These are phyloP conservation scores for Mantis religiosa DNA, from an alignment of 2,888 invertebrate species.

Conservation along the genomic window DNA sequence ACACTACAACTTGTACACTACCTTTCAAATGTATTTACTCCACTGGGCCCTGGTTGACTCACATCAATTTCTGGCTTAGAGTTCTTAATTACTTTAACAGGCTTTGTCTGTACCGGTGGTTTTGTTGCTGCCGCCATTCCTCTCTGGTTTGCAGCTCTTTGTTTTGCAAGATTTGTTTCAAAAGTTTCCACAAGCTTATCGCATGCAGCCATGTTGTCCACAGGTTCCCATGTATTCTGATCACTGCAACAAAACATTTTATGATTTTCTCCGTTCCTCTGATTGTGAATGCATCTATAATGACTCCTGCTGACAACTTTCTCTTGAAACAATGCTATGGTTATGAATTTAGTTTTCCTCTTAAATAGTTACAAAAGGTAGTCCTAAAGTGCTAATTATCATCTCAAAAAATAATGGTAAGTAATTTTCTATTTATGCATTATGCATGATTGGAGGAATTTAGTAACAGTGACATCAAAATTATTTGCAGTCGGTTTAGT, in stretches of 20 bases:
- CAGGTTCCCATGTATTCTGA: slow-evolving; percentile 82
- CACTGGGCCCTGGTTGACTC: slow-evolving; percentile 19
- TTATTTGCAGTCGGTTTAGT: no score
- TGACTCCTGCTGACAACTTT: no score
- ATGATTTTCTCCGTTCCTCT: no score
- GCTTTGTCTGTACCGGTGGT: background rate
- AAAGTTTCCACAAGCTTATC: slow-evolving; percentile 74
- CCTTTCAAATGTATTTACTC: slow-evolving; percentile 1
- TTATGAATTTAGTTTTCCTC: no score
- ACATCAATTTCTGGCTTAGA: background rate
- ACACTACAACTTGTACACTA: background rate
- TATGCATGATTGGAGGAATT: no score
- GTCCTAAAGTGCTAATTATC: no score
- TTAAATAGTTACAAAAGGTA: no score
- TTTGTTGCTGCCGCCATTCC: background rate
- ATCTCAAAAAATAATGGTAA: no score
- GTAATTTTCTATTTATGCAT: no score
- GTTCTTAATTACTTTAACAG: background rate
- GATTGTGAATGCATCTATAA: no score
- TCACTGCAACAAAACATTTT: slow-evolving; percentile 49
- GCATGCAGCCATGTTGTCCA: slow-evolving; percentile 70
- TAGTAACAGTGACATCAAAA: no score
- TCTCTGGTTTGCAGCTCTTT: slow-evolving; percentile 52
- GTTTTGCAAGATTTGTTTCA: slow-evolving; percentile 70
- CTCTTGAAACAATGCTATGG: no score